Percentiles rank a stretch among this genome's conserved stretches.
Evolutionary conservation across 2,797 vertebrate genomes (phyloP).

Genomic region (Tangara arthus): DNA sequence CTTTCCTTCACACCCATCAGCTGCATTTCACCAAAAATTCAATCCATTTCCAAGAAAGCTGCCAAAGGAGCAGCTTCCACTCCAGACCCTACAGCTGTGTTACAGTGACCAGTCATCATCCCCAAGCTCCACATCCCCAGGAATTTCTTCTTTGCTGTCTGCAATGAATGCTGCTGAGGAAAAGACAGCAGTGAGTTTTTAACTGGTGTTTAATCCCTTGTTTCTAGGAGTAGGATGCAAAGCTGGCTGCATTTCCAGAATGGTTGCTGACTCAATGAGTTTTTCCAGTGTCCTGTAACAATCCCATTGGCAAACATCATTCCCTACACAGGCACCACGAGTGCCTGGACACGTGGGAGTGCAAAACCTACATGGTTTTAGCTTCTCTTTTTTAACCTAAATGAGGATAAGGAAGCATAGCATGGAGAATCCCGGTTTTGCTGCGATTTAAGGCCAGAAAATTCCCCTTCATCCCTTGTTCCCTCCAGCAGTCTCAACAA

Average conservation of each 20-base stretch:
- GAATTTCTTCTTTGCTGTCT: neutral
- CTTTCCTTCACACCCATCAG: neutral
- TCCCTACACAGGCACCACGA: rapidly evolving
- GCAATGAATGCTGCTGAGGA: neutral
- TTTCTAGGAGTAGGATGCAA: neutral
- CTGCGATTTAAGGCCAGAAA: neutral
- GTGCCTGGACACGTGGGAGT: rapidly evolving
- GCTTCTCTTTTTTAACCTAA: neutral
- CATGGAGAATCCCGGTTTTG: neutral
- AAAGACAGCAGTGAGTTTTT: neutral
- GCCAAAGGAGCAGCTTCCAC: neutral
- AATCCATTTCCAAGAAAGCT: neutral
- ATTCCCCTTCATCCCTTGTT: neutral
- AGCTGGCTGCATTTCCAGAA: constrained; percentile 9
- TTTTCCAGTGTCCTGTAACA: neutral
- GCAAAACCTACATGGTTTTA: neutral
- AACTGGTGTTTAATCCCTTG: neutral
- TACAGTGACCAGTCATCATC: rapidly evolving
- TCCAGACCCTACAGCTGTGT: neutral
- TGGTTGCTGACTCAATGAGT: neutral
- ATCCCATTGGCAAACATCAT: neutral
- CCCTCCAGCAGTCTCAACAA: neutral
- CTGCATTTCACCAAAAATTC: neutral
- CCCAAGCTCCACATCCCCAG: neutral
- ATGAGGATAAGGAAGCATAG: neutral